These are phyloP conservation scores for Chelonus formosanus DNA, from an alignment of 2,888 invertebrate genomes.

Conservation along the genomic window DNA sequence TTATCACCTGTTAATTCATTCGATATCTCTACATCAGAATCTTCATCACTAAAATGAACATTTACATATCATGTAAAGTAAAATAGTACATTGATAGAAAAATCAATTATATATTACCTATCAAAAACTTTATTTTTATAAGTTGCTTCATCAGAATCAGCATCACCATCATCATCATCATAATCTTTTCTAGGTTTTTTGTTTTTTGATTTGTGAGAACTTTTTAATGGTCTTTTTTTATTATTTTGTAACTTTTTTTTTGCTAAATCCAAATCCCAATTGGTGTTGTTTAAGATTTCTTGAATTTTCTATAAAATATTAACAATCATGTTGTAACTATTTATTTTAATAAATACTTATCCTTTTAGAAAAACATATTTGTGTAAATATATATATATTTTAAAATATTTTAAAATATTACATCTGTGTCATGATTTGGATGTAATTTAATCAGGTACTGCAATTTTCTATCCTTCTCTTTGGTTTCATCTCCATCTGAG, in stretches of 20 bases:
- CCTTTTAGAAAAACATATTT: too few species aligned
- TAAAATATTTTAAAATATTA: constrained; percentile 45
- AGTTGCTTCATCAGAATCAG: constrained; percentile 67
- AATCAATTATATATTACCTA: constrained; percentile 64
- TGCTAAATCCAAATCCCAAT: constrained; percentile 57
- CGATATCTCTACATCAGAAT: constrained; percentile 75
- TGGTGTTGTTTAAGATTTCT: constrained; percentile 47
- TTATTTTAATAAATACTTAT: constrained; percentile 19
- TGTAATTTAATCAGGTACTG: constrained; percentile 73
- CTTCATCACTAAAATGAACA: constrained; percentile 70
- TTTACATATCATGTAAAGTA: constrained; percentile 38
- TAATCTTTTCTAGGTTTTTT: constrained; percentile 66
- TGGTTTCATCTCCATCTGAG: constrained; percentile 46
- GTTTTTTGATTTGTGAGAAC: constrained; percentile 43
- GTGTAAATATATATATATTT: too few species aligned
- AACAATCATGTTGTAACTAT: constrained; percentile 13
- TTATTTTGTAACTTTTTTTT: constrained; percentile 32
- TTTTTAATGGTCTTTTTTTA: constrained; percentile 45
- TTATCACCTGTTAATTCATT: constrained; percentile 77
- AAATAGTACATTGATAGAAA: constrained; percentile 44
- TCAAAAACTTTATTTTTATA: constrained; percentile 75
- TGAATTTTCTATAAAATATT: constrained; percentile 54
- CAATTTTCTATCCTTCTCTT: constrained; percentile 59
- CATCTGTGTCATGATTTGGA: constrained; percentile 71
- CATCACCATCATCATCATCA: constrained; percentile 71